Evolutionary conservation across 2,888 invertebrate genomes (phyloP).

Genomic region (Cerceris rybyensis): DNA sequence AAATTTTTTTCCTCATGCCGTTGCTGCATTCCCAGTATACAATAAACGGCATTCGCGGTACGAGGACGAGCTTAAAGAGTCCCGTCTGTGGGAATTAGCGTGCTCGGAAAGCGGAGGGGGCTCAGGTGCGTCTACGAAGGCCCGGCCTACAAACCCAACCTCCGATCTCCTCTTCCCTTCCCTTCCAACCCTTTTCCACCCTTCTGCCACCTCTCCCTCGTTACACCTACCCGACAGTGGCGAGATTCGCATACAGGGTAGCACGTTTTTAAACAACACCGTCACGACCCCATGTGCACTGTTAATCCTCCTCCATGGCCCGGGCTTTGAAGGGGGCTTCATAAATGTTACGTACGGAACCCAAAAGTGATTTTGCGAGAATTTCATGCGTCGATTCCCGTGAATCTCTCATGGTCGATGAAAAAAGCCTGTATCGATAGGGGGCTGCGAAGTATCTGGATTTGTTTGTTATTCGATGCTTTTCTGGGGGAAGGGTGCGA

Average conservation of each 20-base stretch:
- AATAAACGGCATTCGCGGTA: constrained; percentile 49
- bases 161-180: constrained; percentile 35
- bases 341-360: constrained; percentile 11
- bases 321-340: constrained; percentile 35
- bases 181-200: constrained; percentile 21
- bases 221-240: constrained; percentile 29
- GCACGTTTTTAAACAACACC: constrained; percentile 58
- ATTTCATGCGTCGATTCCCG: constrained; percentile 34
- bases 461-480: constrained; percentile 22
- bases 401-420: not conserved
- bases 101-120: constrained; percentile 65
- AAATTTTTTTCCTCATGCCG: constrained; percentile 10
- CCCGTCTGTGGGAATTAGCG: constrained; percentile 74
- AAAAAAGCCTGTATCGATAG: not conserved
- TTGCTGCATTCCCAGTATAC: constrained; percentile 36
- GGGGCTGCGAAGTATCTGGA: not conserved
- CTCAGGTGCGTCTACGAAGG: constrained; percentile 74
- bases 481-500: not conserved
- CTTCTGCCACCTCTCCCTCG: constrained; percentile 18
- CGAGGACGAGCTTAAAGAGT: constrained; percentile 69
- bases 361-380: constrained; percentile 43
- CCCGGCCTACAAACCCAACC: constrained; percentile 38
- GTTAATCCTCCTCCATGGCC: constrained; percentile 53
- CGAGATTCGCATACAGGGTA: constrained; percentile 40
- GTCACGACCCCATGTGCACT: constrained; percentile 20